phyloP scores from a whole-genome alignment of 2,888 invertebrate genomes.

The Labia minor region DNA sequence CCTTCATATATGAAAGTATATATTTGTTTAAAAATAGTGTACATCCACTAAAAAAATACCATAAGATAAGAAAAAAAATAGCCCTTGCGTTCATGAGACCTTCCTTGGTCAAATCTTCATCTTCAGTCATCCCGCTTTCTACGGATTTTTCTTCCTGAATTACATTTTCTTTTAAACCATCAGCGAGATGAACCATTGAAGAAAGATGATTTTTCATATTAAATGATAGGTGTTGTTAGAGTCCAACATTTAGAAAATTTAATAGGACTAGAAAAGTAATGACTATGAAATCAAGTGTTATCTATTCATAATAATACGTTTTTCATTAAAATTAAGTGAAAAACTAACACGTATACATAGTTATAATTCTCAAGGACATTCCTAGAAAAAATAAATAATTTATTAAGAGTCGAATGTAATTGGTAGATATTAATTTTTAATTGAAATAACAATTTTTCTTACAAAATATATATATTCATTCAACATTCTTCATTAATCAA shows the following conservation, averaged over 20 bases:
- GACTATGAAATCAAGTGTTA: neutral
- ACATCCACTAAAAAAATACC: constrained; percentile 68
- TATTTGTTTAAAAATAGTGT: constrained; percentile 69
- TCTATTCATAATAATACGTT: neutral
- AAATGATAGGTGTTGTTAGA: neutral
- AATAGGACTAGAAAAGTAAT: neutral
- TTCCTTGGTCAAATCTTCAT: constrained; percentile 31
- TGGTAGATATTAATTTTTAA: too few relatives aligned
- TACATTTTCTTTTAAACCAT: neutral
- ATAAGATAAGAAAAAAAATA: constrained; percentile 49
- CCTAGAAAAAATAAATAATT: neutral
- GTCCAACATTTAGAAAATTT: neutral
- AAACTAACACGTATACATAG: neutral
- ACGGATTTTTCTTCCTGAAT: neutral
- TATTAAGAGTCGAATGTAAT: too few relatives aligned
- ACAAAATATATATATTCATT: too few relatives aligned
- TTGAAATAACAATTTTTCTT: too few relatives aligned
- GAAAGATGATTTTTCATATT: neutral
- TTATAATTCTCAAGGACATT: neutral
- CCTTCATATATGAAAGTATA: constrained; percentile 57
- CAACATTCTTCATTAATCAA: too few relatives aligned
- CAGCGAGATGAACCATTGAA: neutral
- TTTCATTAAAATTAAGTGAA: neutral
- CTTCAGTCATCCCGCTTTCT: neutral
- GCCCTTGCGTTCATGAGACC: constrained; percentile 50